Base-by-base conservation (phyloP, 1,140 invertebrate species). In the Bombus turneri region DNA sequence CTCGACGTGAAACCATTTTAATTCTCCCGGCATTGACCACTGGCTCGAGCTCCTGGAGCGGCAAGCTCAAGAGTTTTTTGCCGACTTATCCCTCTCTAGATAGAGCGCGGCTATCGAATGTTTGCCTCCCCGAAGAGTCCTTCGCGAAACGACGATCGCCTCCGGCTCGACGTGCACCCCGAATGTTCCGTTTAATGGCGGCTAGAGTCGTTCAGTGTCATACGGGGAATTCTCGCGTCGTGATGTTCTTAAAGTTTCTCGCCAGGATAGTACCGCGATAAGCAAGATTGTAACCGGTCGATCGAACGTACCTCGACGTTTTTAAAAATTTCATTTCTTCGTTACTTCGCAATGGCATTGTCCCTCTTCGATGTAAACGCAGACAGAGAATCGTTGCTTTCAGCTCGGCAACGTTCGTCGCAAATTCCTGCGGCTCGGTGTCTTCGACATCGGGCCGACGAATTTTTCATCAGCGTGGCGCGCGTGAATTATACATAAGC, bases 151-250 rank as follows among this genome's bases (percentile, higher is more conserved):
- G 66, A 37, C 31, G 66, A 22, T 66, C 8, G n/a, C 31, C 31
- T 68, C 1, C 8, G 9, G 9, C 31, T 68, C 66, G 66, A 68
- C 66, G 6, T 34, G 66, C 31, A 22, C 2, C 31, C 15, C 18
- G 31, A 68, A 68, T 31, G n/a, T 66, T 66, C n/a, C 43, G 64
- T 47, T 64, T 87, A 84, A 88, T 53, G 80, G 41, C 71, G 75
- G 25, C 68, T 39, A 69, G 66, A 78, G 79, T 78, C 69, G 79
- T 69, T 41, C 31, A 57, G 37, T 22, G n/a, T 1, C 28, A 37
- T 22, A 43, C 64, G 12, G 79, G 31, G 77, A 68, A 47, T 47
- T 47, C 12, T 37, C 34, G 31, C n/a, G 18, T 37, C 66, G 66
- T 31, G 34, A 10, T 68, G 22, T 66, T 31, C 15, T 5, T 22